Conservation (phyloP, 2,888 invertebrate genomes). For the Ophion obscuratus region DNA sequence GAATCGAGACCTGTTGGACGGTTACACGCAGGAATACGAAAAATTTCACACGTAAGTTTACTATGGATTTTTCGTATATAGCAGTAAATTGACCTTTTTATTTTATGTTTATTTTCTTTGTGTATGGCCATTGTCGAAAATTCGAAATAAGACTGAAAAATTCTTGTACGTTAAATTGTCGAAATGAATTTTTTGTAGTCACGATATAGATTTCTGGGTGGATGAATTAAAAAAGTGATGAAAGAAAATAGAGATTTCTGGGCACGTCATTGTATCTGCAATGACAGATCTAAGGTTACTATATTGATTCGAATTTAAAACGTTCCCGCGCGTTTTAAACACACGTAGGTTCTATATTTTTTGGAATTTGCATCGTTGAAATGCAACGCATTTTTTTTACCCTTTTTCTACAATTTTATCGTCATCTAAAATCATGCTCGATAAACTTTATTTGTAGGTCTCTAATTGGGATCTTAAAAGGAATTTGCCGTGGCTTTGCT, state of each 20-base stretch:
- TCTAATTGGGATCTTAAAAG: too few relatives aligned
- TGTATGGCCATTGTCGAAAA: neutral
- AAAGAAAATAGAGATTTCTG: neutral
- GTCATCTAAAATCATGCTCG: too few relatives aligned
- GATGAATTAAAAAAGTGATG: neutral
- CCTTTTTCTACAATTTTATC: too few relatives aligned
- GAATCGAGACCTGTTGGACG: neutral
- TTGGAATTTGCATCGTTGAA: too few relatives aligned
- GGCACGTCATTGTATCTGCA: neutral
- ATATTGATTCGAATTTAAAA: neutral
- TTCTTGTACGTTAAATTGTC: neutral
- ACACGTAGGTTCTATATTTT: neutral
- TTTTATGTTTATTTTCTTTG: neutral
- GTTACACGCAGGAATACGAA: conserved; percentile 41
- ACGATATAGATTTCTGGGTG: neutral
- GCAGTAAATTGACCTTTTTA: neutral
- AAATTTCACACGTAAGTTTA: conserved; percentile 45
- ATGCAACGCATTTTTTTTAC: too few relatives aligned
- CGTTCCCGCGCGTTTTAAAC: conserved; percentile 25
- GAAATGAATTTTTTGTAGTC: neutral
- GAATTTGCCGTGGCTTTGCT: too few relatives aligned
- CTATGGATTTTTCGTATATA: conserved; percentile 7
- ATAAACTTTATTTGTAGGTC: too few relatives aligned
- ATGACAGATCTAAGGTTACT: neutral
- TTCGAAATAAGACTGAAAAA: neutral